Evolutionary conservation across 2,888 invertebrate species (phyloP), one percentile per base, ranked within the genome.

Genomic region (Cantharis rustica): DNA sequence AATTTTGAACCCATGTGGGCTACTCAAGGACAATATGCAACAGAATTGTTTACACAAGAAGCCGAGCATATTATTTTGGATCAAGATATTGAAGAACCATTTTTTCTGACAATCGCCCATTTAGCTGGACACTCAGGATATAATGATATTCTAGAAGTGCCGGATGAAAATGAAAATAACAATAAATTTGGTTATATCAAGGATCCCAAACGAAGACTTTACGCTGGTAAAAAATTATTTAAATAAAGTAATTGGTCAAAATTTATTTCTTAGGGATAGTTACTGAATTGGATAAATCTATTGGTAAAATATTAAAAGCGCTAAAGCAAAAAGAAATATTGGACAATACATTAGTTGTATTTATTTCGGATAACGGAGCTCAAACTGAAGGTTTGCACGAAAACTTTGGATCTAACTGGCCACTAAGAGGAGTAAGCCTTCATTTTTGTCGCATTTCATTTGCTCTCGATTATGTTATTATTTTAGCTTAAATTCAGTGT

Each of bases 311-410:
- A 11, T 90, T 96, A 0, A 86, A 90, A 69, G 92, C 94, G 3
- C 88, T 98, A 73, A 89, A 91, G 71, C 86, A 90, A 0, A 92
- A 91, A 76, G 90, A 90, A 1, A 93, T 96, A 88, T 88, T 97
- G 79, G 89, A 95, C 63, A 94, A 97, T 85, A 95, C 96, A 0
- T 92, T 98, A 66, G 90, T 98, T 72, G 87, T 96, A 1, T 98
- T 98, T 86, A 92, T 94, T 81, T 94, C 96, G 11, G 98, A 98
- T 86, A 98, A 98, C 86, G 96, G 97, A 0, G 95, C 93, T 0
- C 95, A 95, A 70, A 93, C 95, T 1, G 89, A 90, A 74, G 96
- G 95, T 0, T 83, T 90, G 69, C 92, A 93, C 84, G 86, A 90
- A 71, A 97, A 96, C 87, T 91, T 91, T 71, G 95, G 93, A 10